Base-by-base conservation (phyloP, 2,797 vertebrate genomes). In the Danionella dracula region DNA sequence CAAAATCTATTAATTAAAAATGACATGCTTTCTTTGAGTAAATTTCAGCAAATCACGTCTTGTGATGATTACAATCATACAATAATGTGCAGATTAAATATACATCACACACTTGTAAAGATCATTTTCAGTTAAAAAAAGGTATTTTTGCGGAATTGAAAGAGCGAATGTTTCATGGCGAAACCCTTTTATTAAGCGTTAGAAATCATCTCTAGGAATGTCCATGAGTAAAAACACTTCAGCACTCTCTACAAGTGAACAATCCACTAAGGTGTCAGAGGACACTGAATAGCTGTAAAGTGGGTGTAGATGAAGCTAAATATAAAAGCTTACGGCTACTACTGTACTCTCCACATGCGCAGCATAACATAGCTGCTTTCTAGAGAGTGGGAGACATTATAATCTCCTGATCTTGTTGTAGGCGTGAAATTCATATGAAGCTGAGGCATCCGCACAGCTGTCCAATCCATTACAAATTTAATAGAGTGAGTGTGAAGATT, bases 211-310 rank as follows among this genome's bases (percentile, higher is more conserved):
- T n/a, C 35, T 19, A 37, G 16, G 60, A 46, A 75, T 66, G 69
- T 66, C 40, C 63, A 66, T 60, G 79, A 56, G 81, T 79, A 87
- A 87, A 84, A 85, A 75, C 63, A 82, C 66, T 77, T 81, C 75
- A 2, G 19, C 76, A 70, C 65, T 80, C 73, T 80, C 46, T 45
- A 48, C 23, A 64, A 65, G 57, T 27, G 55, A 71, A 48, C 68
- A 45, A 76, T 68, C 74, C 74, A 72, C 50, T 55, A 8, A 46
- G 60, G 32, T 45, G 65, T 32, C 57, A 31, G 34, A 58, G 35
- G 62, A 66, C 32, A 8, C 42, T 13, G 51, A 49, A 48, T 34
- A 57, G 32, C 31, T 17, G 31, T 17, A 38, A 23, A 55, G 62
- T 55, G 41, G 41, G 49, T 4, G 50, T 29, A 55, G 41, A 46